Evolutionary conservation across 2,888 invertebrate species (phyloP), one percentile per base, ranked within the genome.

Genomic region (Drosophila ustulata): DNA sequence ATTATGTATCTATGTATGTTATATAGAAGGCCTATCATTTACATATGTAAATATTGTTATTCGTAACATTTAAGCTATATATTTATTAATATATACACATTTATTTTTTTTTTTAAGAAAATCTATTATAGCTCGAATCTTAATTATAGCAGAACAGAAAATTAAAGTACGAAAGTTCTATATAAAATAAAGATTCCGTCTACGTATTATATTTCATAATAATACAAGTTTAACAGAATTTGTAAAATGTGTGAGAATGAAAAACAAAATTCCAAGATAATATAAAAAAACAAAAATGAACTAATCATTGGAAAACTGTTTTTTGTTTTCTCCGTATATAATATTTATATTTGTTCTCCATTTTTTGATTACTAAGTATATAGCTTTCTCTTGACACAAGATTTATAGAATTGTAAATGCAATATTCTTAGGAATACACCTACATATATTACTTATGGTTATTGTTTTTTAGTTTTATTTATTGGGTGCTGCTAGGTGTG

Each of bases 401-500:
- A 34, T n/a, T 39, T 39, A 13, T 6, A 39, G 39, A 39, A n/a
- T 39, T 39, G 13, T 41, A 41, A 41, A 41, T 41, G 39, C n/a
- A 41, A 13, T 51, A 26, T 37, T 8, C 26, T 39, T 39, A 39
- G 26, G 23, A 34, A 28, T 49, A 18, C 3, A 26, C 59, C 56
- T 51, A 52, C 43, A 13, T 39, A 7, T 61, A 32, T 39, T n/a
- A 45, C 59, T 61, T 71, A 71, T 18, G 56, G 64, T 58, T 75
- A 67, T 26, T 25, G 7, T 34, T 47, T 46, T 34, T 34, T 11
- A 4, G n/a, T 37, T 34, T 34, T 11, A 4, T 37, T 37, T 37
- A 37, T 37, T 69, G 63, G 57, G 56, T 83, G 71, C 47, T 86
- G 89, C 89, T 84, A 87, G 89, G 89, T 89, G 26, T 66, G 71